Evolutionary conservation across 2,113 vertebrate species (phyloP), one percentile per base, ranked within the genome.

Genomic region (Rhinoderma darwinii): DNA sequence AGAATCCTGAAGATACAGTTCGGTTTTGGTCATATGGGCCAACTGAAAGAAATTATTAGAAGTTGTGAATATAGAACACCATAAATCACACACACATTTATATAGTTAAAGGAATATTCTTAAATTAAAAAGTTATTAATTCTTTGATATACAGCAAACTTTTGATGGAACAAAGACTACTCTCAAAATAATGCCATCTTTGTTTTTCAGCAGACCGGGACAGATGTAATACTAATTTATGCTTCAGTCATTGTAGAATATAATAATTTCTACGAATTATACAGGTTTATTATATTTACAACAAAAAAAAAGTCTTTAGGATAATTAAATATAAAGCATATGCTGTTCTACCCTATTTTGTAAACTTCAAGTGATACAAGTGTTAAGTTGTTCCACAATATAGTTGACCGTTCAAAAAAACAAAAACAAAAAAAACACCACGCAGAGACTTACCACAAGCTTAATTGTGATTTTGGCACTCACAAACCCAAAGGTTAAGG

Each of bases 11-110:
- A 99, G 96, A 90, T 93, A 91, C 68, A 99, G 92, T 93, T 98
- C 96, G 91, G 97, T 99, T 95, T 96, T 99, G 81, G 97, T 98
- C 97, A 99, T 99, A 91, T 99, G 97, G 82, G 98, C 97, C 77
- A 99, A 88, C 97, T 99, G 61, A 11, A 73, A 88, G 27, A 89
- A 68, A 70, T 22, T 22, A 70, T 35, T 17, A 35, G 9, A 9
- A 37, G 6, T 7, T 37, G 35, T 2, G 0, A 70, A 37, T 35
- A 70, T 9, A 70, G 6, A 39, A 37, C 7, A 20, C 17, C 14
- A 22, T 2, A 30, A 30, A 63, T 70, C 15, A 70, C 32, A 35
- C 63, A 68, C 5, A 14, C 17, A 18, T 3, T 14, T 18, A 51
- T 5, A 1, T 51, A 3, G 50, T 2, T 14, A 18, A 51, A 51